Percentiles rank a stretch among this genome's conserved stretches.
These are phyloP conservation scores for Acomys russatus DNA, from an alignment of 2,797 vertebrate species.

Conservation along the genomic window DNA sequence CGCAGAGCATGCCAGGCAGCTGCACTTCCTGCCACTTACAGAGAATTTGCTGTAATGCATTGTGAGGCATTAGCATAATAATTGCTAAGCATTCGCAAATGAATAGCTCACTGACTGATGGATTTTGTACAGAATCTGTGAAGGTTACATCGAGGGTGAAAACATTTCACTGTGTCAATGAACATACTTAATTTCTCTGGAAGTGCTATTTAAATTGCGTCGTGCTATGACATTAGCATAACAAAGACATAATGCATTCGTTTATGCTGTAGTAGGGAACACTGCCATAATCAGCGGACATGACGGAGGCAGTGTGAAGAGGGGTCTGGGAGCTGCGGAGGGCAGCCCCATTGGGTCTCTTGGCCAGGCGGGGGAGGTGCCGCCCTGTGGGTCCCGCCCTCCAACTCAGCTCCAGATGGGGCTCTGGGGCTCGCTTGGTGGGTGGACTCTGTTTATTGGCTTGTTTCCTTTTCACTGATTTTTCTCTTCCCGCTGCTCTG, in stretches of 20 bases:
- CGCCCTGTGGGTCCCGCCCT: conserved; percentile 44
- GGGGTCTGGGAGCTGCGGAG: conserved; percentile 36
- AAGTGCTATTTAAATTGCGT: conserved; percentile 90
- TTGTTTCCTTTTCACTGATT: conserved; percentile 79
- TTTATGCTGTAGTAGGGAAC: conserved; percentile 84
- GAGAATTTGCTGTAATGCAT: conserved; percentile 92
- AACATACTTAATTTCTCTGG: conserved; percentile 93
- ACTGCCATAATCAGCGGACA: conserved; percentile 85
- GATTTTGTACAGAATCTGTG: conserved; percentile 92
- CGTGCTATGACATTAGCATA: conserved; percentile 89
- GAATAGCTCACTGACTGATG: conserved; percentile 94
- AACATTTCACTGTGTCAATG: conserved; percentile 93
- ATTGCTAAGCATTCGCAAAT: conserved; percentile 93
- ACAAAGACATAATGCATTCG: conserved; percentile 89
- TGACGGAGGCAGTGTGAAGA: conserved; percentile 39
- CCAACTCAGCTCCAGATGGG: conserved; percentile 27
- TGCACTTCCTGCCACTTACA: conserved; percentile 90
- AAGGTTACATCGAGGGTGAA: conserved; percentile 92
- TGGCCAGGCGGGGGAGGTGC: conserved; percentile 29
- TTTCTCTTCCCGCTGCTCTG: conserved; percentile 67
- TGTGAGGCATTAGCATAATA: conserved; percentile 95
- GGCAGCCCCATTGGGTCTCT: conserved; percentile 58
- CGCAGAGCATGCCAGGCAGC: conserved; percentile 87
- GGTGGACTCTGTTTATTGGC: conserved; percentile 76
- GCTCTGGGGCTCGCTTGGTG: conserved; percentile 13